Evolutionary conservation across 2,797 vertebrate genomes (phyloP).

Genomic region (Melanotaenia parkinsoni): DNA sequence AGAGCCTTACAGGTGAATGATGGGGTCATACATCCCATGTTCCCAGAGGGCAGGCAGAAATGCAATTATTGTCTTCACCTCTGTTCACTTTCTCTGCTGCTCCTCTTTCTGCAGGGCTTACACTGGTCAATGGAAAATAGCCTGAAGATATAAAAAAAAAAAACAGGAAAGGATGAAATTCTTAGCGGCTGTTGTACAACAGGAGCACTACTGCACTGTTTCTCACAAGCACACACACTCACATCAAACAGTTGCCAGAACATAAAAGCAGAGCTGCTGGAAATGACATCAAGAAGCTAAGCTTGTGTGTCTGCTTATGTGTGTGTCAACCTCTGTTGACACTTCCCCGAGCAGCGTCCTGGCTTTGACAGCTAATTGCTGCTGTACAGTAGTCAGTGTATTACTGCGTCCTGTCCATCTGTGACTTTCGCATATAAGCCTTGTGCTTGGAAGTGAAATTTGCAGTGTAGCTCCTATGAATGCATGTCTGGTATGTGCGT

Average conservation of each 20-base stretch:
- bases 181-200: conserved; percentile 43
- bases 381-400: conserved; percentile 21
- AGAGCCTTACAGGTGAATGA: conserved; percentile 85
- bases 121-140: conserved; percentile 57
- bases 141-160: conserved; percentile 53
- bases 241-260: conserved; percentile 39
- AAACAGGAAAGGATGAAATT: conserved; percentile 30
- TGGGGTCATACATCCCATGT: conserved; percentile 90
- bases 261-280: conserved; percentile 57
- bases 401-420: conserved; percentile 37
- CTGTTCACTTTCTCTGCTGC: conserved; percentile 45
- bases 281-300: conserved; percentile 60
- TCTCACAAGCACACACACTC: conserved; percentile 19
- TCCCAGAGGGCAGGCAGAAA: conserved; percentile 82
- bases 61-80: conserved; percentile 73
- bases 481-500: conserved; percentile 31
- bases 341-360: conserved; percentile 36
- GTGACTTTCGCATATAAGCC: conserved; percentile 21
- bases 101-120: conserved; percentile 52
- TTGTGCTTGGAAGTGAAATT: conserved; percentile 31
- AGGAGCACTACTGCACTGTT: conserved; percentile 24
- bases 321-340: conserved; percentile 35
- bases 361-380: conserved; percentile 59
- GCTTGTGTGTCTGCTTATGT: conserved; percentile 32
- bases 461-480: conserved; percentile 31